Evolutionary conservation across 2,113 vertebrate genomes (phyloP).

Genomic region (Vicugna pacos): DNA sequence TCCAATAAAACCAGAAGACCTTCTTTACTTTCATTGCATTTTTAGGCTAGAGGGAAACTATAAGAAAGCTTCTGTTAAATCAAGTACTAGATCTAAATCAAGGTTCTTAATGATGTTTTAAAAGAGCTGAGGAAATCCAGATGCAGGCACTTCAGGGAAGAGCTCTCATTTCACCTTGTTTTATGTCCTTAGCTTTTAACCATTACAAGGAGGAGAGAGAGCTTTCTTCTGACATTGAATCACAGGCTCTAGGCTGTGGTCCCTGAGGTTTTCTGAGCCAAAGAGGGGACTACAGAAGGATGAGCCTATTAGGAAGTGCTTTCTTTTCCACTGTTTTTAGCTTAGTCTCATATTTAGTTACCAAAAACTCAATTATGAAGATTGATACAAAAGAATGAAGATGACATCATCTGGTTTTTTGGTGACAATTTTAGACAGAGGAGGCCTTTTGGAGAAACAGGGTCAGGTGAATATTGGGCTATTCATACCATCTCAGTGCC

Average conservation of each 20-base stretch:
- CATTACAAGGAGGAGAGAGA: not conserved
- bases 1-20: not conserved
- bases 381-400: not conserved
- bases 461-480: not conserved
- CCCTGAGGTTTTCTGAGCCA: not conserved
- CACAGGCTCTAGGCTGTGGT: not conserved
- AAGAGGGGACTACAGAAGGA: not conserved
- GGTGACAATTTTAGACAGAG: not conserved
- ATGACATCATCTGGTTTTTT: not conserved
- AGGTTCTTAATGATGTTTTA: slow-evolving; percentile 19
- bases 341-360: not conserved
- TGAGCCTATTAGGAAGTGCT: not conserved
- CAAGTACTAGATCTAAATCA: slow-evolving; percentile 16
- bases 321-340: not conserved
- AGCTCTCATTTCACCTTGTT: not conserved
- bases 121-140: not conserved
- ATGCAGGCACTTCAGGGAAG: not conserved
- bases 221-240: not conserved
- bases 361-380: not conserved
- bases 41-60: not conserved
- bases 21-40: slow-evolving; percentile 35
- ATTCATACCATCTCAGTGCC: not conserved
- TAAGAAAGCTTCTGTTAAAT: slow-evolving; percentile 11
- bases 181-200: not conserved
- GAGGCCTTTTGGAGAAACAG: not conserved